Evolutionary conservation across 1,140 invertebrate species (phyloP).

Genomic region (Camponotus vicinus): DNA sequence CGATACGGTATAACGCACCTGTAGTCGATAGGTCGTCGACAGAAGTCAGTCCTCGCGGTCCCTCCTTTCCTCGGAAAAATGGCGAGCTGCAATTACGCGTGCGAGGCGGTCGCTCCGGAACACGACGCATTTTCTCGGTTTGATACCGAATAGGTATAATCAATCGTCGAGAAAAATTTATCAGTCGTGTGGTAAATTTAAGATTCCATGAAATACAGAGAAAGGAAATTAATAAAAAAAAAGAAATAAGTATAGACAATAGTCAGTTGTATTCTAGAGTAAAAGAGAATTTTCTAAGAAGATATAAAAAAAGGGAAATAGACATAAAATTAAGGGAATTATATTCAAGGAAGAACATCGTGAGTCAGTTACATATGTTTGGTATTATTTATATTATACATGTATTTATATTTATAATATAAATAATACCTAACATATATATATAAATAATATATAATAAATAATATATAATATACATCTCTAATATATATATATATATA

Average conservation of each 20-base stretch:
- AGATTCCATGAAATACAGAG: not conserved
- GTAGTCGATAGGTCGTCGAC: conserved; percentile 65
- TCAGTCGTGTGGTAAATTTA: conserved; percentile 9
- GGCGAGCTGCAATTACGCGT: conserved; percentile 54
- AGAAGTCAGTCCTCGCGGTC: conserved; percentile 54
- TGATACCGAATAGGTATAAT: conserved; percentile 31
- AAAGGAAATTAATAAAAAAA: conserved; percentile 7
- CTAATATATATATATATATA: not conserved
- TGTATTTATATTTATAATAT: no score
- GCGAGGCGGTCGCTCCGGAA: not conserved
- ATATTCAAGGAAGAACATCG: not conserved
- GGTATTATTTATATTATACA: no score
- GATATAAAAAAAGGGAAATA: not conserved
- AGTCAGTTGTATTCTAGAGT: conserved; percentile 1
- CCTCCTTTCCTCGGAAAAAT: conserved; percentile 55
- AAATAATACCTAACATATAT: no score
- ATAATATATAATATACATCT: no score
- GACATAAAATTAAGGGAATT: not conserved
- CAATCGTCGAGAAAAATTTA: conserved; percentile 39
- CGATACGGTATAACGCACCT: conserved; percentile 23
- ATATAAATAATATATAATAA: not conserved
- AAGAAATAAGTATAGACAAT: not conserved
- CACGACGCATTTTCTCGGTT: conserved; percentile 23
- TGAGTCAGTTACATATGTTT: no score
- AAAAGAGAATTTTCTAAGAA: not conserved